These are phyloP conservation scores for Hyphantria cunea DNA, from an alignment of 1,140 invertebrate species.

Conservation along the genomic window DNA sequence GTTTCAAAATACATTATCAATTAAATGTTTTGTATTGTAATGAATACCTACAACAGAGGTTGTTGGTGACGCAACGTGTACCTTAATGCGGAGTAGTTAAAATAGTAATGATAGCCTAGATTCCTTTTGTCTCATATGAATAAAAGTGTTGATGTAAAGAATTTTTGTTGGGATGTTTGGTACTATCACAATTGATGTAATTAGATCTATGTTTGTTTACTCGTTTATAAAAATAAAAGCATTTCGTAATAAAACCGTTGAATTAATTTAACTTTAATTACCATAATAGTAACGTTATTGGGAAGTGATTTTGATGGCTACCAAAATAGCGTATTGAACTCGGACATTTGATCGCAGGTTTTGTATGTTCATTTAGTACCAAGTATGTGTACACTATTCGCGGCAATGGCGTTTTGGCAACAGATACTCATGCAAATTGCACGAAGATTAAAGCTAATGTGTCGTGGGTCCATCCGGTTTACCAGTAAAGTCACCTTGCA, in stretches of 20 bases:
- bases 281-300: too few species aligned
- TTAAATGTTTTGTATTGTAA: background rate
- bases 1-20: slow-evolving; percentile 9
- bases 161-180: background rate
- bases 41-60: background rate
- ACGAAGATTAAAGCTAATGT: too few species aligned
- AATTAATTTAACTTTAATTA: slow-evolving; percentile 3
- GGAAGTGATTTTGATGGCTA: too few species aligned
- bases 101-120: background rate
- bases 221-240: slow-evolving; percentile 24
- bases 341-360: too few species aligned
- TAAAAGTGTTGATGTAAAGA: slow-evolving; percentile 6
- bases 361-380: too few species aligned
- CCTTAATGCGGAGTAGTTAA: background rate
- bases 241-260: slow-evolving; percentile 21
- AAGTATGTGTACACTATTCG: too few species aligned
- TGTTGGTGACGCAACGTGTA: background rate
- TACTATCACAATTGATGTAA: slow-evolving; percentile 11
- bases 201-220: slow-evolving; percentile 23
- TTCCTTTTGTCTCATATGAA: too few species aligned
- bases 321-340: too few species aligned
- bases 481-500: too few species aligned
- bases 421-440: too few species aligned
- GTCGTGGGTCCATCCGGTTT: too few species aligned
- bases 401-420: too few species aligned